Conservation (phyloP, 2,888 invertebrate genomes). For the Metopia argyrocephala region DNA sequence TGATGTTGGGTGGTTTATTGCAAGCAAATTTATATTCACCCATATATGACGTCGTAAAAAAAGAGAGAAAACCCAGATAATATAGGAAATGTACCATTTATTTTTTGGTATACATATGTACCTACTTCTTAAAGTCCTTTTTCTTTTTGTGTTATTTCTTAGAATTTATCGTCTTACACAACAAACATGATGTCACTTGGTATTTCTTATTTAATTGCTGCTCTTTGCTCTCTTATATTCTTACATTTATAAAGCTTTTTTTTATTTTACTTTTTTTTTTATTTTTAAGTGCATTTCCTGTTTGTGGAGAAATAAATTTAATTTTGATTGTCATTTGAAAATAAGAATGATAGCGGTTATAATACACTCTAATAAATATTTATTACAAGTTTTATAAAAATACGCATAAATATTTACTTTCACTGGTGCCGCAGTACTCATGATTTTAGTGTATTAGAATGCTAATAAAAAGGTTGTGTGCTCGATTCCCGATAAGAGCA, state of each 20-base stretch:
- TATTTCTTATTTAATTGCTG: background rate
- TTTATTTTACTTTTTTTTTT: conserved; percentile 1
- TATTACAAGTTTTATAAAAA: background rate
- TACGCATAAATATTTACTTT: too few relatives aligned
- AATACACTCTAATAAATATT: background rate
- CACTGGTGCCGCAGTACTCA: too few relatives aligned
- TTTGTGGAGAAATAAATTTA: conserved; percentile 34
- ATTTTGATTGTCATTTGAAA: conserved; percentile 16
- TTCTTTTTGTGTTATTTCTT: background rate
- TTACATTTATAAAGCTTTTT: background rate
- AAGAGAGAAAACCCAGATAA: conserved; percentile 63
- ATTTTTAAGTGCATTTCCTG: conserved; percentile 34
- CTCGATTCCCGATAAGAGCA: too few relatives aligned
- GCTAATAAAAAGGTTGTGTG: too few relatives aligned
- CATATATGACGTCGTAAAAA: conserved; percentile 66
- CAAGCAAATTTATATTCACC: background rate
- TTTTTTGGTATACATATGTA: background rate
- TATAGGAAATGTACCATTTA: background rate
- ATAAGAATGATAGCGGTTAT: background rate
- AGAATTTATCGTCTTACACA: background rate
- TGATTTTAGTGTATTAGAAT: too few relatives aligned
- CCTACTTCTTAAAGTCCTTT: background rate
- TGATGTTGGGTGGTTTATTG: background rate
- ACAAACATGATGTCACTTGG: conserved; percentile 20
- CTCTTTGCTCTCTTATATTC: background rate